These are phyloP conservation scores for Zoanthus sansibaricus DNA, from an alignment of 92 coral and sea anemone species.

Conservation along the genomic window DNA sequence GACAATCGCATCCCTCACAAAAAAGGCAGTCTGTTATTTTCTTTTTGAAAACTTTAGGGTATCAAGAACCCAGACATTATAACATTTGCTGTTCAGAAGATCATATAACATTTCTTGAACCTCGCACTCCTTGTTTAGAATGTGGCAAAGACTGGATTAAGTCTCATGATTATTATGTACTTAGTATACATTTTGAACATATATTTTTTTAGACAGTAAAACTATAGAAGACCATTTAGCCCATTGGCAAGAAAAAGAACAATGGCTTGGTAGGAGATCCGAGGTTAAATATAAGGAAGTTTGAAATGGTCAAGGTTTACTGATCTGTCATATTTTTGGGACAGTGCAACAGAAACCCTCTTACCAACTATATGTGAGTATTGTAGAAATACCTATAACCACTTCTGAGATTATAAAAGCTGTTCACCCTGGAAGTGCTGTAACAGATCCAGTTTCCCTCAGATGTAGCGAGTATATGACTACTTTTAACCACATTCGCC, in stretches of 20 bases:
- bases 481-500: conserved; percentile 31
- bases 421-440: neutral
- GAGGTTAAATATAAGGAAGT: conserved; percentile 45
- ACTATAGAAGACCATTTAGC: conserved; percentile 53
- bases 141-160: conserved; percentile 60
- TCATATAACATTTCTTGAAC: conserved; percentile 63
- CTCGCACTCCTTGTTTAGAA: conserved; percentile 46
- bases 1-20: conserved; percentile 69
- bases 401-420: conserved; percentile 49
- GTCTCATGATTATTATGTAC: conserved; percentile 69
- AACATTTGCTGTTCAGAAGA: conserved; percentile 67
- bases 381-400: conserved; percentile 61
- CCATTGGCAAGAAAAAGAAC: conserved; percentile 66
- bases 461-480: conserved; percentile 56
- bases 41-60: conserved; percentile 68
- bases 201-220: conserved; percentile 51
- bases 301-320: conserved; percentile 75
- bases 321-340: conserved; percentile 75
- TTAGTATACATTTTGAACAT: conserved; percentile 63
- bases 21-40: conserved; percentile 56
- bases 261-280: conserved; percentile 56
- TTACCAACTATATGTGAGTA: conserved; percentile 66
- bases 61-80: conserved; percentile 6
- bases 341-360: conserved; percentile 49
- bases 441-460: conserved; percentile 27